Evolutionary conservation across 2,797 vertebrate genomes (phyloP).

Genomic region (Iguana delicatissima): DNA sequence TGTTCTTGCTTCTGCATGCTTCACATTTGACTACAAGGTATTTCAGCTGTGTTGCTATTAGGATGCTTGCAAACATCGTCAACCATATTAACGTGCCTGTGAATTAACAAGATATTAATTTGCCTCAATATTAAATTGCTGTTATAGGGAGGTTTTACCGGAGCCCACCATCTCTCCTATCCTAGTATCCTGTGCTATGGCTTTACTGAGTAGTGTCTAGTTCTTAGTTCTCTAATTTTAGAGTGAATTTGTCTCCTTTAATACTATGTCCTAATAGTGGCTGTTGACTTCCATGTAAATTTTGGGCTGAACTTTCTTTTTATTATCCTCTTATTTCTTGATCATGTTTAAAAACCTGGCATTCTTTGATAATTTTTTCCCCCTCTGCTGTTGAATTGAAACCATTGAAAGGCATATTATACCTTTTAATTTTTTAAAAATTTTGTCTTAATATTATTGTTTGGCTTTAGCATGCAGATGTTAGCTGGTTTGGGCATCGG

Average conservation of each 20-base stretch:
- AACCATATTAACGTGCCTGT: background rate
- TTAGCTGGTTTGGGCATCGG: background rate
- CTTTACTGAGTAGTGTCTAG: background rate
- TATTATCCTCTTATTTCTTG: background rate
- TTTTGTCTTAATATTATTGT: background rate
- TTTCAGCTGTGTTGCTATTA: background rate
- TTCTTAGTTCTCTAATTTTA: background rate
- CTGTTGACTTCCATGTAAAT: background rate
- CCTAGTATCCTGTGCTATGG: background rate
- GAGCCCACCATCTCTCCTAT: too few relatives aligned
- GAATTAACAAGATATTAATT: background rate
- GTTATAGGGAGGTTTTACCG: background rate
- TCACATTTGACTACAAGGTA: background rate
- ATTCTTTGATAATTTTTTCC: background rate
- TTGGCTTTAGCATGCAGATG: background rate
- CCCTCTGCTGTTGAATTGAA: background rate
- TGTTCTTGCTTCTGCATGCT: background rate
- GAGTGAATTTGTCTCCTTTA: background rate
- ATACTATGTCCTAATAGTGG: background rate
- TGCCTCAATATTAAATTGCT: background rate
- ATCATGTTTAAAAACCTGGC: background rate
- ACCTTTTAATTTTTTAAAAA: background rate
- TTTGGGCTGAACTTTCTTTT: background rate
- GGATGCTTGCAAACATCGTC: background rate
- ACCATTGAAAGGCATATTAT: background rate